phyloP scores from a whole-genome alignment of 2,797 vertebrate species.

The Muscicapa striata region DNA sequence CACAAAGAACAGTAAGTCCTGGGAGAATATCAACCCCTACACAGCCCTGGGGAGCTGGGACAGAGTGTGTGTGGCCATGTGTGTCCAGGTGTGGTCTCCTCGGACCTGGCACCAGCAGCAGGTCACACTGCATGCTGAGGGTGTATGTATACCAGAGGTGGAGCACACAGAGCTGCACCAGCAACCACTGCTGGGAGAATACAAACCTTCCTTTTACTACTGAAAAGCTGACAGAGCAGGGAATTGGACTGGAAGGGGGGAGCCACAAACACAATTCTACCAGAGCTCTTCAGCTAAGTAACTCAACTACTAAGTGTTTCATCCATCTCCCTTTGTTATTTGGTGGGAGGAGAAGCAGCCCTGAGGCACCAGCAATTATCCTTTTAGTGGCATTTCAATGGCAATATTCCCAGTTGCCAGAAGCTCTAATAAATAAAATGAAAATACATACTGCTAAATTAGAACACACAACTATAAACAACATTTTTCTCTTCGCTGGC shows the following conservation, averaged over 20 bases:
- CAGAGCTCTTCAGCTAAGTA: conserved; percentile 5
- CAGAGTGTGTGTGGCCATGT: accelerated
- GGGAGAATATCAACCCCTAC: background rate
- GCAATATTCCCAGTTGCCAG: conserved; percentile 63
- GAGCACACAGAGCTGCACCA: background rate
- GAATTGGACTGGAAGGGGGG: background rate
- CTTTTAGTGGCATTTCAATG: conserved; percentile 57
- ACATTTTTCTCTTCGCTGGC: conserved; percentile 29
- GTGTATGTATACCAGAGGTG: background rate
- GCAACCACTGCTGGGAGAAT: background rate
- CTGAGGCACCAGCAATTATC: conserved; percentile 61
- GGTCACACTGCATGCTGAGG: background rate
- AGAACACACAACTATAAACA: conserved; percentile 58
- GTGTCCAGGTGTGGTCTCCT: background rate
- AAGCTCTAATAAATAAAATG: conserved; percentile 65
- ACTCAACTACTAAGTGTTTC: conserved; percentile 26
- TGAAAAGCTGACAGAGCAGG: background rate
- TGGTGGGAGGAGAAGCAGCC: conserved; percentile 50
- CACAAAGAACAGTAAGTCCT: background rate
- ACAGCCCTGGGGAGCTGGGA: background rate
- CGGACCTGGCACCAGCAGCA: background rate
- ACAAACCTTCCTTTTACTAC: background rate
- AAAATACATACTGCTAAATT: conserved; percentile 64
- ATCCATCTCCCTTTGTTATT: conserved; percentile 52
- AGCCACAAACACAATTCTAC: background rate